phyloP scores from a whole-genome alignment of 1,140 invertebrate genomes.

The Meloidogyne hapla region DNA sequence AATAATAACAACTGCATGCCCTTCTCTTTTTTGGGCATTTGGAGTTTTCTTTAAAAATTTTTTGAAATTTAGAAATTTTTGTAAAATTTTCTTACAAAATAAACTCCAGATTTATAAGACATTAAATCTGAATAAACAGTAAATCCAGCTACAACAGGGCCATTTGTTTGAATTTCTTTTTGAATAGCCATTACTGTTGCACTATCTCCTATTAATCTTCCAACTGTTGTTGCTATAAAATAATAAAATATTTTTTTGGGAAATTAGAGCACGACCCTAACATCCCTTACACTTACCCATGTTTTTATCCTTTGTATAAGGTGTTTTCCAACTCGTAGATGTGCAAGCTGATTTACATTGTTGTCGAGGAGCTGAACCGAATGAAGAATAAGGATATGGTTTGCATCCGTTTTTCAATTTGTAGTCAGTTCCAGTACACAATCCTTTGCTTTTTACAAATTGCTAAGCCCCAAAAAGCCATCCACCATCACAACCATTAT shows the following conservation, averaged over 20 bases:
- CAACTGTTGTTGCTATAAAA: neutral
- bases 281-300: neutral
- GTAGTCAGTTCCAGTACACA: conserved; percentile 14
- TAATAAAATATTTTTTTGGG: no score
- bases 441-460: conserved; percentile 17
- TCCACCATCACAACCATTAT: conserved; percentile 68
- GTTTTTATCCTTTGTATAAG: conserved; percentile 7
- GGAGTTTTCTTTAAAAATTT: no score
- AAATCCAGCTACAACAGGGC: conserved; percentile 84
- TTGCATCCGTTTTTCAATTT: conserved; percentile 13
- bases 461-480: conserved; percentile 19
- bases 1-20: conserved; percentile 9
- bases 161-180: conserved; percentile 79
- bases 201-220: neutral
- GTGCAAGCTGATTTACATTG: no score
- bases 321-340: neutral
- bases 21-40: neutral
- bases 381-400: conserved; percentile 19
- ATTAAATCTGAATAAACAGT: conserved; percentile 82
- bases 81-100: conserved; percentile 64
- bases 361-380: neutral
- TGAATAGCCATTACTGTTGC: conserved; percentile 70
- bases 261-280: no score
- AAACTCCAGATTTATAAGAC: conserved; percentile 75
- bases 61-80: no score